phyloP scores from a whole-genome alignment of 2,797 vertebrate genomes.

The Nyctalus aviator region DNA sequence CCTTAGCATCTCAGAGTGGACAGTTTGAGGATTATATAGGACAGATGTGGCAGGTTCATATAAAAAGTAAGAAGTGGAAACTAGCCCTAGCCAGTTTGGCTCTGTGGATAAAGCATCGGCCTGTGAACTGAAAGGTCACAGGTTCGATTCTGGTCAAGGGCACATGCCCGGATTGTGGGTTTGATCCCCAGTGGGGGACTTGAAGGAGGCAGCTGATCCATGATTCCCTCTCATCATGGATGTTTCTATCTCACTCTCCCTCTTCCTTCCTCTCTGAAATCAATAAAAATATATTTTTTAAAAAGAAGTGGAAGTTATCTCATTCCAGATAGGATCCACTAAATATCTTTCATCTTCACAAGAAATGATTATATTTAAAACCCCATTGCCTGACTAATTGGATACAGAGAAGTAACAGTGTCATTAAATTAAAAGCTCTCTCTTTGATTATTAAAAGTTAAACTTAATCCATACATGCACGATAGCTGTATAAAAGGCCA shows the following conservation, averaged over 20 bases:
- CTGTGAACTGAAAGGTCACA: too few relatives aligned
- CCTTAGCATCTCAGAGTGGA: neutral
- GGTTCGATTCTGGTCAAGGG: too few relatives aligned
- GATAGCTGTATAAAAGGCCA: neutral
- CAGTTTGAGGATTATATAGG: neutral
- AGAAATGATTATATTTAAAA: neutral
- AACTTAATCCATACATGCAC: neutral
- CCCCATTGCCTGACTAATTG: neutral
- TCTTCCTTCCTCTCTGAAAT: too few relatives aligned
- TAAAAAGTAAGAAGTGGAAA: neutral
- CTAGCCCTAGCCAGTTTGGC: too few relatives aligned
- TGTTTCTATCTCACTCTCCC: too few relatives aligned
- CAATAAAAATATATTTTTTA: too few relatives aligned
- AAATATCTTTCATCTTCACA: neutral
- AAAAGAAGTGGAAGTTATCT: neutral
- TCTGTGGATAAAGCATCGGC: too few relatives aligned
- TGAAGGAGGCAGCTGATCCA: too few relatives aligned
- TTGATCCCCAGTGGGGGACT: too few relatives aligned
- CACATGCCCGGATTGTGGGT: too few relatives aligned
- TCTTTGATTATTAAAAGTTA: neutral
- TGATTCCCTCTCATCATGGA: too few relatives aligned
- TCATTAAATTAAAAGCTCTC: neutral
- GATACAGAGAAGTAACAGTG: neutral
- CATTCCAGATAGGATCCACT: neutral
- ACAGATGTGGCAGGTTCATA: neutral